A percentile compares a stretch with the other conserved stretches of the same genome.
These are phyloP conservation scores for Exephanes ischioxanthus DNA, from an alignment of 2,888 invertebrate species.

Conservation along the genomic window DNA sequence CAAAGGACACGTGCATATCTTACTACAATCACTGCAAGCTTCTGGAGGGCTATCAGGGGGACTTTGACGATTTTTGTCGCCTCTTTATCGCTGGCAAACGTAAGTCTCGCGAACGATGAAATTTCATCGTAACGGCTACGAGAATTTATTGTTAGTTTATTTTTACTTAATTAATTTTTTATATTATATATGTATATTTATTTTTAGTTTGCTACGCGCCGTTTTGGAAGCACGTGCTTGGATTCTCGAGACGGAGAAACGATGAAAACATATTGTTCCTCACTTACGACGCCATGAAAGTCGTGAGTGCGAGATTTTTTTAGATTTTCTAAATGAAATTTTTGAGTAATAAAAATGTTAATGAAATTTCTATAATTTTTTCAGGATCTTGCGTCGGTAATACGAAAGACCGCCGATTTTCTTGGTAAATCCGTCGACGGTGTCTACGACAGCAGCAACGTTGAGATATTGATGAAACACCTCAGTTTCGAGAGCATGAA, in stretches of 20 bases:
- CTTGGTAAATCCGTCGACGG: conserved; percentile 78
- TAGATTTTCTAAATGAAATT: neutral
- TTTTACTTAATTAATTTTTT: neutral
- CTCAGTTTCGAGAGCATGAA: conserved; percentile 87
- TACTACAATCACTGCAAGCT: conserved; percentile 89
- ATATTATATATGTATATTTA: no score
- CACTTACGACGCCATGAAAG: conserved; percentile 80
- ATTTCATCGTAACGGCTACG: conserved; percentile 54
- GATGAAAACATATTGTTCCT: conserved; percentile 76
- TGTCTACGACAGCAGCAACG: conserved; percentile 74
- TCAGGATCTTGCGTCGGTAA: conserved; percentile 84
- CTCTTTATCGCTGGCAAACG: conserved; percentile 88
- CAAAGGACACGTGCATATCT: conserved; percentile 90
- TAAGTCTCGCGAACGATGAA: conserved; percentile 80
- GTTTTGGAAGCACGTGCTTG: conserved; percentile 77
- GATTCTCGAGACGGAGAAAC: conserved; percentile 75
- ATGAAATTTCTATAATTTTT: conserved; percentile 22
- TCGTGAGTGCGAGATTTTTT: conserved; percentile 69
- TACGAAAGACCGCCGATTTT: conserved; percentile 84
- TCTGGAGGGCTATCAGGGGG: conserved; percentile 86
- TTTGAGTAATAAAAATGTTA: neutral
- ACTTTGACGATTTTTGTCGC: conserved; percentile 87
- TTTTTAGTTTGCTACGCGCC: conserved; percentile 75
- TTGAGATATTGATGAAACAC: conserved; percentile 83
- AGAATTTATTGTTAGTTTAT: neutral